A percentile compares a stretch with the other conserved stretches of the same genome.
These are phyloP conservation scores for Conomelus anceps DNA, from an alignment of 2,888 invertebrate species.

Conservation along the genomic window DNA sequence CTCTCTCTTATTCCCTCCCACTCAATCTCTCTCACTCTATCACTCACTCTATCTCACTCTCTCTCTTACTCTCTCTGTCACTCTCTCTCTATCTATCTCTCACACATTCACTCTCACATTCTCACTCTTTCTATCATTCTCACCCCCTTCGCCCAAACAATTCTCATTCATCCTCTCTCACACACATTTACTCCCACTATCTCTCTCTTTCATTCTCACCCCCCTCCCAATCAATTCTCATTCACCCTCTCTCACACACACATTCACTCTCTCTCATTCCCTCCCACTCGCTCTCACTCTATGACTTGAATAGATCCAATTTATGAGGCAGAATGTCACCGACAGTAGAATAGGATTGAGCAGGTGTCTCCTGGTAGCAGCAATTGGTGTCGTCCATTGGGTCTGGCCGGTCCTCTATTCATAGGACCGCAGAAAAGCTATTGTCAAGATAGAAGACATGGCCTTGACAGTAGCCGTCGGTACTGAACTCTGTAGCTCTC, in stretches of 20 bases:
- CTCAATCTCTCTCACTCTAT: neutral
- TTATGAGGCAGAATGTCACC: neutral
- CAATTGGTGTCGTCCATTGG: neutral
- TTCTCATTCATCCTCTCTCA: too few relatives aligned
- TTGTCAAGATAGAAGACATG: neutral
- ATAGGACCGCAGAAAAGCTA: neutral
- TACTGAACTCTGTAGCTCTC: neutral
- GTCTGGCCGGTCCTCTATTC: neutral
- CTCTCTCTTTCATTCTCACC: too few relatives aligned
- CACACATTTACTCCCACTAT: too few relatives aligned
- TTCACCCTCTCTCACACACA: neutral
- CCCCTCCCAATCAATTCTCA: neutral
- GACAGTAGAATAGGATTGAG: neutral
- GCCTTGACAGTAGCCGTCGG: neutral
- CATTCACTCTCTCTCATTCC: neutral
- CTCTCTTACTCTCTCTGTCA: neutral
- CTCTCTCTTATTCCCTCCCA: too few relatives aligned
- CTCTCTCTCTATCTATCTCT: too few relatives aligned
- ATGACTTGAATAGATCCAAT: neutral
- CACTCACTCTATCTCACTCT: neutral
- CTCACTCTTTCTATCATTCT: too few relatives aligned
- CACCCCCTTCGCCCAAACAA: too few relatives aligned
- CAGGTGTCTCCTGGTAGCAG: neutral
- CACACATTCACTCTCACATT: too few relatives aligned
- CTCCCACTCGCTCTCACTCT: neutral